phyloP scores from a whole-genome alignment of 2,113 vertebrate species.

The Gulo gulo region DNA sequence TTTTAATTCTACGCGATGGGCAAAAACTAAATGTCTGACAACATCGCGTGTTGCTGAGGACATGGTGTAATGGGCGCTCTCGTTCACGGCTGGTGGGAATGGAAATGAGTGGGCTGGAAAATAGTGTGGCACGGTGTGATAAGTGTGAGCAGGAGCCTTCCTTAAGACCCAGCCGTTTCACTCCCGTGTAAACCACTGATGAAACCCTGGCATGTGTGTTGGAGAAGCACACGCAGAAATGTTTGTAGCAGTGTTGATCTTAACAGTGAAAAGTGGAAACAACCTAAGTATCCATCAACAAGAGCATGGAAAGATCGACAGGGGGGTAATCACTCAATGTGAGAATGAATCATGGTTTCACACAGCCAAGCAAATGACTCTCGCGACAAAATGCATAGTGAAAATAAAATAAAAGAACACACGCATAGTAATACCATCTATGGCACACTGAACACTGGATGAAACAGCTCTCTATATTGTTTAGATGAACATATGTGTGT shows the following conservation, averaged over 20 bases:
- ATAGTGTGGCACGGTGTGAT: neutral
- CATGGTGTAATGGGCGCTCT: neutral
- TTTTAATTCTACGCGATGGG: neutral
- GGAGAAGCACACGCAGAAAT: neutral
- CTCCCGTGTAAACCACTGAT: accelerated
- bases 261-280: neutral
- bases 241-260: neutral
- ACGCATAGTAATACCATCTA: accelerated
- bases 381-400: neutral
- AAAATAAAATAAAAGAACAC: neutral
- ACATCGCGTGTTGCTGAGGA: neutral
- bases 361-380: neutral
- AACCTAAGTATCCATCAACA: neutral
- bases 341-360: neutral
- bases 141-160: accelerated
- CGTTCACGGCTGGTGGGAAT: neutral
- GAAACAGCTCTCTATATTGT: neutral
- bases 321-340: neutral
- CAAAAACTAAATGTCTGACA: neutral
- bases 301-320: neutral
- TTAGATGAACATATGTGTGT: neutral
- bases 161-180: neutral
- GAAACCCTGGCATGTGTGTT: neutral
- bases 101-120: neutral
- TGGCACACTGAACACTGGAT: too few species aligned